Evolutionary conservation across 2,888 invertebrate genomes (phyloP).

Genomic region (Nezara viridula): DNA sequence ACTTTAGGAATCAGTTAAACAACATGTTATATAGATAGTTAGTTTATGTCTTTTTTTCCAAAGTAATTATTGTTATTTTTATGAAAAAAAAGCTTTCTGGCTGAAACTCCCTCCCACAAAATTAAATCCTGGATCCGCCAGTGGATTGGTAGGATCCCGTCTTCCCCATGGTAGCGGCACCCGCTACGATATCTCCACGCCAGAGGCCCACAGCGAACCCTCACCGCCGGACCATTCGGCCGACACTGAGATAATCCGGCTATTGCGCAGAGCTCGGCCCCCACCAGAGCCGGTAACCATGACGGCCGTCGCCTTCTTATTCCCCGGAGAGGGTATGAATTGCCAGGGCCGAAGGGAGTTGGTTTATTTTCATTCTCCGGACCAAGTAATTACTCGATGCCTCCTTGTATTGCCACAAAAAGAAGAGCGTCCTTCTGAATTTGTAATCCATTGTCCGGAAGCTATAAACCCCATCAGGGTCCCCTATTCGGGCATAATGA

Average conservation of each 20-base stretch:
- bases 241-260: neutral
- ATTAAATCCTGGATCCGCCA: no score
- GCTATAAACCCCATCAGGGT: neutral
- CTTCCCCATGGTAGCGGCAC: no score
- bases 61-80: no score
- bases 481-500: neutral
- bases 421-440: neutral
- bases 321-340: neutral
- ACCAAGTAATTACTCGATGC: conserved; percentile 4
- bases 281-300: neutral
- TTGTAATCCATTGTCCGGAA: neutral
- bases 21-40: no score
- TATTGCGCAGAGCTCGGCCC: neutral
- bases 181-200: no score
- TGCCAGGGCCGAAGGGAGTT: neutral
- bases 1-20: no score
- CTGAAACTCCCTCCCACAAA: no score
- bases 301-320: neutral
- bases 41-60: no score
- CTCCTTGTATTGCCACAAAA: neutral
- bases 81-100: no score
- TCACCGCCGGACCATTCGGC: neutral
- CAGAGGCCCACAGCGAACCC: neutral
- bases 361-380: neutral
- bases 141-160: no score